Base-by-base conservation (phyloP, 2,113 vertebrate genomes). In the Rhea americana region DNA sequence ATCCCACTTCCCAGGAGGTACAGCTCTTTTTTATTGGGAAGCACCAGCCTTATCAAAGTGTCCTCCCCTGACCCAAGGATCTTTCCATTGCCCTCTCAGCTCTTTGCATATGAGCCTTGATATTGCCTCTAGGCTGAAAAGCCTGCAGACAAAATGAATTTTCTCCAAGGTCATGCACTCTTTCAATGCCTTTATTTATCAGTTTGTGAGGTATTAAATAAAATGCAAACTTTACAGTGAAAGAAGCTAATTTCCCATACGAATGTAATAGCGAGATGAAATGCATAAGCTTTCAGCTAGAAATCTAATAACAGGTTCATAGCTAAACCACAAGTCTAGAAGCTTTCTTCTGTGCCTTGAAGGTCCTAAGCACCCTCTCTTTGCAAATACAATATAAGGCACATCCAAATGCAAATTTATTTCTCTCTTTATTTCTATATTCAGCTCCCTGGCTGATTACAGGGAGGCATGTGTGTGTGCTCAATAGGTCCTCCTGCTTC, bases 371-470 rank as follows among this genome's bases (percentile, higher is more conserved):
- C 86, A 95, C 53, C n/a, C 93, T 90, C 88, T 92, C 85, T 87
- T 67, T 74, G 74, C 81, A 90, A 93, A 96, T 92, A 94, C 94
- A 92, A 96, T 94, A 74, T 72, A 85, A 8, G 32, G 83, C 86
- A 91, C 86, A 95, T 95, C 93, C 96, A 94, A 95, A 96, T 96
- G 95, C 95, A 95, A 96, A 96, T 96, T 91, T 74, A 82, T 91
- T 95, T 91, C 94, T 87, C 74, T 95, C 91, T 96, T 96, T 96
- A 93, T 94, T 96, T 95, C 93, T 95, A 90, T 94, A 94, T 96
- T 95, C 94, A 96, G 90, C 84, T 94, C 78, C 61, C 84, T 22
- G 71, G 90, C 88, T 94, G 96, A 95, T 95, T 93, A 85, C 62
- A 90, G 88, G 78, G 88, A 92, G 59, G 45, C 95, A 91, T 93